Evolutionary conservation across 1,140 invertebrate species (phyloP), one percentile per base, ranked within the genome.

Genomic region (Hyphantria cunea): DNA sequence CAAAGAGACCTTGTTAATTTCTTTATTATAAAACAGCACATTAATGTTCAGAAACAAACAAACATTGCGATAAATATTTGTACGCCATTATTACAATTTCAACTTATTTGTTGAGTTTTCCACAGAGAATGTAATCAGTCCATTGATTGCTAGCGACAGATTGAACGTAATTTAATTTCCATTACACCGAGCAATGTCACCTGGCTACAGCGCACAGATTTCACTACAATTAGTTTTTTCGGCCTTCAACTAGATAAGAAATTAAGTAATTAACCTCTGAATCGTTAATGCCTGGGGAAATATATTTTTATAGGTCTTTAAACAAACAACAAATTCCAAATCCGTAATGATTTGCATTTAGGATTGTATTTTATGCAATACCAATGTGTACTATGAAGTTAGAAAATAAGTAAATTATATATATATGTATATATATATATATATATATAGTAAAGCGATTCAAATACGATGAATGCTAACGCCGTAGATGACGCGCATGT

Each of bases 41-140:
- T 37, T 37, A 37, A 37, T 37, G 41, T 44, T 13, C 11, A 14
- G 41, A 14, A 12, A 14, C 41, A 6, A 6, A 12, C 9, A 55
- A 12, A 8, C 42, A 14, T 5, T 10, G 1, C 42, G n/a, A 34
- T 55, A 64, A 64, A 64, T 55, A 60, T 68, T 68, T 55, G 55
- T 33, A 44, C 17, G 45, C 39, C 49, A 56, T 54, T 64, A 64
- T 64, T 60, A 64, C 62, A 32, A 12, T 60, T 48, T 60, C 58
- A 55, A 61, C 60, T 59, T 64, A 65, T 65, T 61, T 70, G 42
- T 34, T 41, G 31, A 13, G 44, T 25, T 56, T 47, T 56, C 53
- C 37, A 66, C 53, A 34, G 58, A 48, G 47, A 58, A 59, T 51
- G 63, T 66, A 63, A 70, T 70, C 53, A 70, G 53, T 65, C 49